A percentile compares a stretch with the other conserved stretches of the same genome.
phyloP scores from a whole-genome alignment of 2,797 vertebrate species.

The Pempheris klunzingeri region DNA sequence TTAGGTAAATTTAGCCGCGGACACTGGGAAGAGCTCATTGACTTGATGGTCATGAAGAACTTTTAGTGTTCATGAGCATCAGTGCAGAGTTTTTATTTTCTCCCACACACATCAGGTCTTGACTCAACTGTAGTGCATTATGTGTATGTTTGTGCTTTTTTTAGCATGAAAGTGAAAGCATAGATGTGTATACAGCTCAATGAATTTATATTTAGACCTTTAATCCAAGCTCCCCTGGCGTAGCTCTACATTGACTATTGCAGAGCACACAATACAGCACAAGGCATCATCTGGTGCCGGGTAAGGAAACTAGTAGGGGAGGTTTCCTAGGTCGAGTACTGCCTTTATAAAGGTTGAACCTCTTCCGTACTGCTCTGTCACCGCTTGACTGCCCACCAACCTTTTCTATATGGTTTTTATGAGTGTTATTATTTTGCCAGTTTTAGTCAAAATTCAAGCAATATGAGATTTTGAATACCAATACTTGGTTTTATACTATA shows the following conservation, averaged over 20 bases:
- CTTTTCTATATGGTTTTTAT: neutral
- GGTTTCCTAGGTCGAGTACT: slow-evolving; percentile 47
- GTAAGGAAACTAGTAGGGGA: slow-evolving; percentile 45
- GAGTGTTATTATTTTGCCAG: neutral
- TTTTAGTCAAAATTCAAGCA: too few relatives aligned
- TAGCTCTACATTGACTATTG: slow-evolving; percentile 64
- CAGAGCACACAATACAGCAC: slow-evolving; percentile 35
- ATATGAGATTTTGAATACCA: neutral
- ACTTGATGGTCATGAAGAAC: slow-evolving; percentile 40
- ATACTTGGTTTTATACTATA: neutral
- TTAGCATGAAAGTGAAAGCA: neutral
- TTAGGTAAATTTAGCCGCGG: slow-evolving; percentile 51
- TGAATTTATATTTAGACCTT: slow-evolving; percentile 20
- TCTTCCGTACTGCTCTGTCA: slow-evolving; percentile 30
- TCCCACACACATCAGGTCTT: slow-evolving; percentile 28
- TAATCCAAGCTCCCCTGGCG: slow-evolving; percentile 37
- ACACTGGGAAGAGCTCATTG: slow-evolving; percentile 28
- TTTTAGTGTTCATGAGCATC: slow-evolving; percentile 20
- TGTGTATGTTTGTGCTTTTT: neutral
- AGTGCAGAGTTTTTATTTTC: slow-evolving; percentile 28
- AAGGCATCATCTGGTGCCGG: slow-evolving; percentile 67
- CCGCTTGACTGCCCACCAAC: slow-evolving; percentile 11
- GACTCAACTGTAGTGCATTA: slow-evolving; percentile 34
- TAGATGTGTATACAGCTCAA: slow-evolving; percentile 18
- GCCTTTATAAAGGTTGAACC: slow-evolving; percentile 48